Conservation (phyloP, 2,888 invertebrate genomes). For the Apodemia duryi region DNA sequence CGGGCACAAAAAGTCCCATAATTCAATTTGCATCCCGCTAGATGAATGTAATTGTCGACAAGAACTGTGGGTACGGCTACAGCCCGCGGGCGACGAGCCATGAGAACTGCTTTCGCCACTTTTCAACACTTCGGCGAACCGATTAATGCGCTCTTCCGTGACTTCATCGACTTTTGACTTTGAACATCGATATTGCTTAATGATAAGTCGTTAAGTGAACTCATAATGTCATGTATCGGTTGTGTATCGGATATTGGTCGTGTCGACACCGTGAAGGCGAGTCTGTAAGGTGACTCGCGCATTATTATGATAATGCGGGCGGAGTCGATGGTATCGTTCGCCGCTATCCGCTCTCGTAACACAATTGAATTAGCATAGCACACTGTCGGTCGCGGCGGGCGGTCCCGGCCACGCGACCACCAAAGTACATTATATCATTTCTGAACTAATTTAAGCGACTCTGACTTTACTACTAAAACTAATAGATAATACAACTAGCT, state of each 20-base stretch:
- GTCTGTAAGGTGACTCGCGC: constrained; percentile 63
- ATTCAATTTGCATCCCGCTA: constrained; percentile 79
- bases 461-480: background rate
- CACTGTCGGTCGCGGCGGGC: constrained; percentile 62
- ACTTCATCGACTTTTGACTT: constrained; percentile 24
- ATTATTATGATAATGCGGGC: constrained; percentile 76
- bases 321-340: constrained; percentile 61
- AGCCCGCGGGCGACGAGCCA: constrained; percentile 53
- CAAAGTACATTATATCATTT: constrained; percentile 37
- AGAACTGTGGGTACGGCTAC: constrained; percentile 52
- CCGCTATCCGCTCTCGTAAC: constrained; percentile 59
- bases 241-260: constrained; percentile 41
- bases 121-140: constrained; percentile 75
- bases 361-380: constrained; percentile 79
- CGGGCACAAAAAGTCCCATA: constrained; percentile 74
- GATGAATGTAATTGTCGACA: constrained; percentile 63
- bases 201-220: constrained; percentile 8
- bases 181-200: constrained; percentile 19
- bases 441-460: constrained; percentile 7
- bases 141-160: constrained; percentile 48
- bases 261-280: constrained; percentile 44
- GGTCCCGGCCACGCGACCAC: constrained; percentile 73
- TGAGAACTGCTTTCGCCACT: constrained; percentile 74
- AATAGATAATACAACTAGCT: background rate
- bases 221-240: constrained; percentile 16